These are phyloP conservation scores for Spinus pinus DNA, from an alignment of 2,797 vertebrate genomes.

Conservation along the genomic window DNA sequence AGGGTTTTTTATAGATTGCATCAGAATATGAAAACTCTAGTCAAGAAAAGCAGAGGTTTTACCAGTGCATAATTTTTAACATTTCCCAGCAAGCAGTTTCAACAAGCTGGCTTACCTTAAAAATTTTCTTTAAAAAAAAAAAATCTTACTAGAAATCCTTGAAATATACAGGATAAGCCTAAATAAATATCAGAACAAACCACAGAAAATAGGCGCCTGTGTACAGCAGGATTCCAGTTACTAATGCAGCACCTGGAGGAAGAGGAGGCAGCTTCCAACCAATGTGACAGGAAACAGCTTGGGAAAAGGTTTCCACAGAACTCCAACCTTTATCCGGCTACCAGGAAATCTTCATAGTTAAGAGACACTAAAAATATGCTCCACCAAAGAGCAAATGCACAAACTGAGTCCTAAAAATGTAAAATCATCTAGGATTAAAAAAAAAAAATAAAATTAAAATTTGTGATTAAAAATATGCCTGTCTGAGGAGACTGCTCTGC, in stretches of 20 bases:
- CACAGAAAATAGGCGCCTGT: background rate
- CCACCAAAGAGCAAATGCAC: background rate
- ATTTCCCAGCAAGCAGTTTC: background rate
- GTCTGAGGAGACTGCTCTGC: background rate
- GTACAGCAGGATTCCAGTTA: background rate
- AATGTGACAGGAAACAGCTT: conserved; percentile 46
- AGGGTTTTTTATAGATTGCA: background rate
- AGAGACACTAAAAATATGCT: background rate
- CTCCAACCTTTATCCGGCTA: background rate
- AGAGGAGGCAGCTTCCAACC: conserved; percentile 37
- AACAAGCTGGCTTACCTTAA: conserved; percentile 22
- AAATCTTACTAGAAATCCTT: background rate
- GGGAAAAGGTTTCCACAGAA: background rate
- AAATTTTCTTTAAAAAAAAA: background rate
- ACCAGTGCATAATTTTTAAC: background rate
- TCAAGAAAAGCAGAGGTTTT: background rate
- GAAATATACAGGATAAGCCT: background rate
- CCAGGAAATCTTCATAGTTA: conserved; percentile 31
- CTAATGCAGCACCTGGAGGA: conserved; percentile 24
- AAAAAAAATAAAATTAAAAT: background rate
- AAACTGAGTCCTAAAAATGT: background rate
- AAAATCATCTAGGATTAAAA: background rate
- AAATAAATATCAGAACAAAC: background rate
- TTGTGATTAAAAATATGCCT: background rate
- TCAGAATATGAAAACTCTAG: background rate